phyloP scores from a whole-genome alignment of 2,113 vertebrate genomes.

The Corapipo altera region DNA sequence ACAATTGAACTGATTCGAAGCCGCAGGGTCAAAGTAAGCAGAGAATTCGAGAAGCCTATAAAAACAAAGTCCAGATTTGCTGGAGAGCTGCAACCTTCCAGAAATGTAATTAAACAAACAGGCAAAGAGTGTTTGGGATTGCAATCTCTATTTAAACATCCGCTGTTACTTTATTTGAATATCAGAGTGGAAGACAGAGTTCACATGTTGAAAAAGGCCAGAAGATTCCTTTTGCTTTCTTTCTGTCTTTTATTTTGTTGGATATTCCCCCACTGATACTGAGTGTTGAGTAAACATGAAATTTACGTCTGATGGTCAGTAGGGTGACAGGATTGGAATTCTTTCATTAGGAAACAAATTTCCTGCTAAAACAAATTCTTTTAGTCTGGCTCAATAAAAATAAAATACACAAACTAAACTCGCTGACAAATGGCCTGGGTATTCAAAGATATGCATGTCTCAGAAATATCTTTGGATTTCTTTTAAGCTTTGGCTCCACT shows the following conservation, averaged over 20 bases:
- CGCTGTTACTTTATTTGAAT: background rate
- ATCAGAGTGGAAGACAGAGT: background rate
- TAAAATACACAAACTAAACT: background rate
- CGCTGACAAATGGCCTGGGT: background rate
- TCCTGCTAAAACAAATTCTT: background rate
- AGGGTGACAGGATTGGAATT: background rate
- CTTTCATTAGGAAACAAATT: slow-evolving; percentile 5
- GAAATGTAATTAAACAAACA: slow-evolving; percentile 51
- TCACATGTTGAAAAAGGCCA: background rate
- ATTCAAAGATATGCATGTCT: background rate
- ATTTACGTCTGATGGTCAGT: background rate
- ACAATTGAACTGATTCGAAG: background rate
- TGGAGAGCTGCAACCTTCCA: slow-evolving; percentile 14
- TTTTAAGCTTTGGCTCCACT: background rate
- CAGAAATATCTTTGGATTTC: background rate
- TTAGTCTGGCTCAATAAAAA: background rate
- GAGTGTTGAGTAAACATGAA: background rate
- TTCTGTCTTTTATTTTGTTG: background rate
- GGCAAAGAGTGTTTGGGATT: background rate
- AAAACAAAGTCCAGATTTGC: background rate
- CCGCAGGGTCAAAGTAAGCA: background rate
- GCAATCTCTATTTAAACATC: slow-evolving; percentile 47
- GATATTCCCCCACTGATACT: background rate
- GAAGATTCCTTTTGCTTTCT: background rate
- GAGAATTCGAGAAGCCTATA: background rate